Evolutionary conservation across 2,888 invertebrate genomes (phyloP).

Genomic region (Neuroscelio doddi): DNA sequence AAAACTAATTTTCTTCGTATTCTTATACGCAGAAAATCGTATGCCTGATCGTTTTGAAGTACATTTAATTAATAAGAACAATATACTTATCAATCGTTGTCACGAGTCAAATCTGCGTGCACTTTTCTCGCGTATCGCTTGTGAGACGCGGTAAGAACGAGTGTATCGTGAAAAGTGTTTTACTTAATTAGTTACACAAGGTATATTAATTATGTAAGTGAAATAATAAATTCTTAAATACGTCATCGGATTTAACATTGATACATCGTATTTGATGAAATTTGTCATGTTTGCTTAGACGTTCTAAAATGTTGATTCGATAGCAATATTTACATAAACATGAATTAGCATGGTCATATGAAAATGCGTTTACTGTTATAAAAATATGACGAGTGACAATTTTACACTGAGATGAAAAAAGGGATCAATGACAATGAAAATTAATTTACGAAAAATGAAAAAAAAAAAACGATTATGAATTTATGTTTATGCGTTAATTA

Average conservation of each 20-base stretch:
- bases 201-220: no score
- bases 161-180: slow-evolving; percentile 33
- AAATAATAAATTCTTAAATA: no score
- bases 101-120: slow-evolving; percentile 46
- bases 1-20: no score
- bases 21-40: no score
- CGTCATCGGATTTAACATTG: no score
- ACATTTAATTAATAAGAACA: no score
- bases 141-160: slow-evolving; percentile 22
- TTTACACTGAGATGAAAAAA: neutral
- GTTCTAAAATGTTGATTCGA: neutral
- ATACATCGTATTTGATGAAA: no score
- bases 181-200: no score
- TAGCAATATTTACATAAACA: neutral
- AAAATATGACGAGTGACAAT: neutral
- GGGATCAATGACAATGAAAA: neutral
- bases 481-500: no score
- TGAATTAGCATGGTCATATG: neutral
- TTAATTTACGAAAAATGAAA: neutral
- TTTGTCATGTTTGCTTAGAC: neutral
- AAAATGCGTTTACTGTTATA: neutral
- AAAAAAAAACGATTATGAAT: slow-evolving; percentile 22
- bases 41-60: no score
- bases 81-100: no score
- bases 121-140: slow-evolving; percentile 38